Evolutionary conservation across 2,797 vertebrate species (phyloP).

Genomic region (Peromyscus nudipes): DNA sequence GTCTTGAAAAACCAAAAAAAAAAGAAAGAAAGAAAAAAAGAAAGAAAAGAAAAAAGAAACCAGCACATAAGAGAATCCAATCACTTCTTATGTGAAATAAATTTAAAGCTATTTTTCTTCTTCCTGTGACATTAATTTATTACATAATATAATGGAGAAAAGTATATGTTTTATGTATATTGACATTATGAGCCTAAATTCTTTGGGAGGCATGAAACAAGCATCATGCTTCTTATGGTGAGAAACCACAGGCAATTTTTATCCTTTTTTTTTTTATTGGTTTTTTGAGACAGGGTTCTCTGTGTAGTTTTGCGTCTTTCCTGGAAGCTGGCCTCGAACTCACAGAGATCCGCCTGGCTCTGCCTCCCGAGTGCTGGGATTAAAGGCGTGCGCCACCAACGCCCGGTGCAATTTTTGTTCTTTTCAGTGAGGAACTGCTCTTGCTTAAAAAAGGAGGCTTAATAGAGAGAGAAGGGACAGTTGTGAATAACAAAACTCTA

Average conservation of each 20-base stretch:
- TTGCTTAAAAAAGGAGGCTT: neutral
- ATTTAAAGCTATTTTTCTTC: constrained; percentile 17
- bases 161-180: neutral
- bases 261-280: no score
- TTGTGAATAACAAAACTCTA: neutral
- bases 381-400: no score
- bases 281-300: no score
- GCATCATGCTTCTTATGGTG: neutral
- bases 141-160: constrained; percentile 16
- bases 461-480: neutral
- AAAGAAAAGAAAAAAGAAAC: neutral
- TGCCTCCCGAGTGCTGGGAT: no score
- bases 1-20: no score
- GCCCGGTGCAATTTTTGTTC: no score
- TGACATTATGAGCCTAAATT: neutral
- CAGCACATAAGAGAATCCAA: neutral
- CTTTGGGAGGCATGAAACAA: neutral
- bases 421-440: neutral
- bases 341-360: no score
- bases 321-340: no score
- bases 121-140: neutral
- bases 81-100: neutral
- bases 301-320: no score
- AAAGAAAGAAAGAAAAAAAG: no score
- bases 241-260: neutral